Conservation (phyloP, 2,113 vertebrate genomes). For the Leucoraja erinaceus region DNA sequence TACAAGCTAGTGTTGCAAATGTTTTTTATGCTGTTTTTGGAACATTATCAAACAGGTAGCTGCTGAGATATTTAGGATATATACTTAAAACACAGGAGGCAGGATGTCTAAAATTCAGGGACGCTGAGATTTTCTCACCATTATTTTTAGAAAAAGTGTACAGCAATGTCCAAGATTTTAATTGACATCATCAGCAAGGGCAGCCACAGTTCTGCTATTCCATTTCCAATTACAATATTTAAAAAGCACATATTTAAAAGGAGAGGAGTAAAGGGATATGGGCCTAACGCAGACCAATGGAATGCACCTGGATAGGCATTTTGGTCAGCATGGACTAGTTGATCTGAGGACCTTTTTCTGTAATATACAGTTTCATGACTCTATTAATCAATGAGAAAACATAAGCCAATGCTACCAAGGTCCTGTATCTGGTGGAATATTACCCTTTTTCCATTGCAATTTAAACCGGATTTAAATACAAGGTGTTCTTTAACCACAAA, state of each 20-base stretch:
- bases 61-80: neutral
- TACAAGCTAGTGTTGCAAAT: neutral
- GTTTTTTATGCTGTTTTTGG: neutral
- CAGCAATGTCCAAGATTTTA: neutral
- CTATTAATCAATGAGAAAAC: too few relatives aligned
- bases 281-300: too few relatives aligned
- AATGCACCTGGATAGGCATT: too few relatives aligned
- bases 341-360: too few relatives aligned
- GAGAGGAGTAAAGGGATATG: too few relatives aligned
- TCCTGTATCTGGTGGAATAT: neutral
- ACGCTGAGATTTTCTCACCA: neutral
- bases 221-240: neutral
- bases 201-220: neutral
- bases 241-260: too few relatives aligned
- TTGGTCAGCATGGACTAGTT: too few relatives aligned
- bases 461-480: too few relatives aligned
- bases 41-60: neutral
- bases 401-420: neutral
- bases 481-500: too few relatives aligned
- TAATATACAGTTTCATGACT: too few relatives aligned
- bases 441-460: neutral
- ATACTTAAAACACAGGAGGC: neutral
- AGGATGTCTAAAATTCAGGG: neutral
- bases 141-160: neutral
- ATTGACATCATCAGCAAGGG: neutral